phyloP scores from a whole-genome alignment of 2,888 invertebrate species.

The Choristoneura rosaceana region DNA sequence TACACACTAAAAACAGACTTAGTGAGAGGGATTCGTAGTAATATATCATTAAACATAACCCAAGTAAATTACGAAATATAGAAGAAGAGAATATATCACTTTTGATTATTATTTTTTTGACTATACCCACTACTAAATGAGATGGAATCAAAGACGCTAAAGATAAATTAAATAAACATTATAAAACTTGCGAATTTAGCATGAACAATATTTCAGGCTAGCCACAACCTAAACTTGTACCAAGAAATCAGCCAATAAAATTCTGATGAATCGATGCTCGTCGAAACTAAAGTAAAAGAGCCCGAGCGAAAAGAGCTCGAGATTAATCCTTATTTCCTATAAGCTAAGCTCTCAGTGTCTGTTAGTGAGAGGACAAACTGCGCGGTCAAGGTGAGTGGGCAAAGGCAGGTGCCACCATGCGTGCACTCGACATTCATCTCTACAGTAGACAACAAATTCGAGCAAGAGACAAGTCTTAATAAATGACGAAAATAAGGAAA shows the following conservation, averaged over 20 bases:
- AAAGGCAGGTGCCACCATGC: constrained; percentile 63
- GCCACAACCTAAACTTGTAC: background rate
- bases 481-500: background rate
- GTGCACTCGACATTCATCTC: constrained; percentile 56
- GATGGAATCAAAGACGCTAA: background rate
- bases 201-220: background rate
- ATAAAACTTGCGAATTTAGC: background rate
- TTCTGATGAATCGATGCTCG: constrained; percentile 3
- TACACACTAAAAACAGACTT: too few species aligned
- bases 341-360: constrained; percentile 46
- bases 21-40: too few species aligned
- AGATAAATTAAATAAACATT: background rate
- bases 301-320: constrained; percentile 57
- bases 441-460: background rate
- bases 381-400: constrained; percentile 81
- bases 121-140: too few species aligned
- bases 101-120: too few species aligned
- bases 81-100: too few species aligned
- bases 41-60: too few species aligned
- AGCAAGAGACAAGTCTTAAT: background rate
- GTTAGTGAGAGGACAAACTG: constrained; percentile 76
- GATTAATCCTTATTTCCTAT: constrained; percentile 48
- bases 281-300: constrained; percentile 14
- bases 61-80: too few species aligned
- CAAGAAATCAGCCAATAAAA: background rate